Percentiles rank a stretch among this genome's conserved stretches.
Conservation (phyloP, 2,113 vertebrate species). For the Athene cunicularia region DNA sequence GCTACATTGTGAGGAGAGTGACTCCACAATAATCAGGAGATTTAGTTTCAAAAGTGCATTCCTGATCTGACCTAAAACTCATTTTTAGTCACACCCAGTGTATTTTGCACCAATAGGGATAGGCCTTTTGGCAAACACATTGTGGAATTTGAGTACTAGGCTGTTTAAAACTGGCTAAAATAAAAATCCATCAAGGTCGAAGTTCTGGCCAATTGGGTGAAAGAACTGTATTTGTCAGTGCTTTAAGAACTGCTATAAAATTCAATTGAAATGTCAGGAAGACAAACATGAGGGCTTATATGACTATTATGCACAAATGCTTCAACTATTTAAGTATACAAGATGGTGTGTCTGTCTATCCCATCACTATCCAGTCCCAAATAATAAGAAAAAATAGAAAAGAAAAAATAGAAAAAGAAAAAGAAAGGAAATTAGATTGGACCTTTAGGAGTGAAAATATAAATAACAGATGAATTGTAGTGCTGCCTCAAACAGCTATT, state of each 20-base stretch:
- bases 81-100: neutral
- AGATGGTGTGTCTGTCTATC: neutral
- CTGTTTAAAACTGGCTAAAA: constrained; percentile 2
- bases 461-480: neutral
- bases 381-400: neutral
- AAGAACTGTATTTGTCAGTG: neutral
- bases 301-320: neutral
- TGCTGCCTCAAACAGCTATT: neutral
- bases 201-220: neutral
- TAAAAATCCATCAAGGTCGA: neutral
- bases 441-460: neutral
- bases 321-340: neutral
- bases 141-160: neutral
- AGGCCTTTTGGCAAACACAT: neutral
- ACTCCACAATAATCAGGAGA: neutral
- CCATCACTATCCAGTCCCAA: neutral
- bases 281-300: neutral
- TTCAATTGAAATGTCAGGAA: neutral
- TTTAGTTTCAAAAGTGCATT: neutral
- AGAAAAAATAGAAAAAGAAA: no score
- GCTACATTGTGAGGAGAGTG: neutral
- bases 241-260: neutral
- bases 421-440: neutral
- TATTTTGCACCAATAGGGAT: neutral
- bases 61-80: neutral